A percentile compares a stretch with the other conserved stretches of the same genome.
Conservation (phyloP, 2,888 invertebrate species). For the Thysanoteuthis rhombus region DNA sequence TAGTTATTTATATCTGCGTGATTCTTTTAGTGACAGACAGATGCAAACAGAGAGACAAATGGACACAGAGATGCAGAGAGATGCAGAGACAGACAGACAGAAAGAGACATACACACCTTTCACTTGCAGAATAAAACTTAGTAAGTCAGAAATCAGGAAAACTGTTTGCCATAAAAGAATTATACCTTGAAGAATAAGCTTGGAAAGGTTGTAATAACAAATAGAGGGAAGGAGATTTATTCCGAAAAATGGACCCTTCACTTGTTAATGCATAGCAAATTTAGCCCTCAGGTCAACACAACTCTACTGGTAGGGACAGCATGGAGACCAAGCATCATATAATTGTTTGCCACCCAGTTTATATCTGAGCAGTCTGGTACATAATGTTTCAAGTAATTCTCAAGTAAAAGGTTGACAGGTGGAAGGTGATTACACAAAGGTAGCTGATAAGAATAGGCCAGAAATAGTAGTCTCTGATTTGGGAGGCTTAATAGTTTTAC, state of each 20-base stretch:
- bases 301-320: not conserved
- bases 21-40: not conserved
- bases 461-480: not conserved
- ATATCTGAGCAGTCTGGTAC: not conserved
- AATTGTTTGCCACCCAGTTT: not conserved
- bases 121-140: not conserved
- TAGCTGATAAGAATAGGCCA: not conserved
- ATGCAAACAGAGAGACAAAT: not conserved
- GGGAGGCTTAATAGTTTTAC: not conserved
- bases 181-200: not conserved
- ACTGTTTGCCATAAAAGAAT: slow-evolving; percentile 14
- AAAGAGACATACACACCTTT: not conserved
- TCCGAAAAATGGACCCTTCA: not conserved
- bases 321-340: not conserved
- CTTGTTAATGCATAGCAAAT: not conserved
- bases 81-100: not conserved
- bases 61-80: too few relatives aligned
- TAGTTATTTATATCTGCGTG: not conserved
- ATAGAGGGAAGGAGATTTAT: not conserved
- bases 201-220: not conserved
- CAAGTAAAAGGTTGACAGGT: not conserved
- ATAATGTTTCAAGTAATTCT: not conserved
- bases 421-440: not conserved
- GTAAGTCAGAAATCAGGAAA: not conserved
- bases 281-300: not conserved